Evolutionary conservation across 2,797 vertebrate genomes (phyloP), one percentile per base, ranked within the genome.

Genomic region (Acanthopagrus latus): DNA sequence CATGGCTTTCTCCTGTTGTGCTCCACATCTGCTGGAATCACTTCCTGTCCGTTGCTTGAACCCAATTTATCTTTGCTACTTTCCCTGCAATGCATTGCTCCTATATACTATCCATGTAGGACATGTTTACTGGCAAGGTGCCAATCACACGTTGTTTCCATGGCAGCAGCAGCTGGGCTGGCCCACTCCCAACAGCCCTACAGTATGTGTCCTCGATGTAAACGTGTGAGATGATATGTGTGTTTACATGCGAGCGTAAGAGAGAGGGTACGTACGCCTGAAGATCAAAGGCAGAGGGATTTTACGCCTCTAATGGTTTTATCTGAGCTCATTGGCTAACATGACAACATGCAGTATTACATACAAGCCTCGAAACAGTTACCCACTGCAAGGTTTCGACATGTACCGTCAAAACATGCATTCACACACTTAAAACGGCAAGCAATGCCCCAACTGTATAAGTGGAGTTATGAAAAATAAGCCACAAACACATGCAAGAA

Each of bases 81-180:
- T 78, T 65, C 82, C 80, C 73, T 67, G 86, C 56, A 72, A 73
- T 82, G 64, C 82, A 77, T 66, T 23, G 1, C 71, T 52, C 20
- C 64, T 58, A 27, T 69, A 74, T 72, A 13, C 57, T 64, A 62
- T 52, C 51, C 38, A 68, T 78, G 68, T 76, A 81, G 74, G 78
- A 85, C 68, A 78, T 25, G 50, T 71, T 82, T 47, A 29, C 10
- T 69, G 77, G 83, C 84, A 71, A 83, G 60, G 71, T 86, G 91
- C 77, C 85, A 86, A 72, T 91, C 87, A 86, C 41, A 76, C 57
- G 41, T 74, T 71, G 88, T 91, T 91, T 82, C 86, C 89, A 91
- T 93, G 85, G 86, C 80, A 93, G 84, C 12, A 62, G 44, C 12
- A 62, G 44, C 57, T 76, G 83, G 33, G 56, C 57, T 86, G 83